Percentiles rank a stretch among this genome's conserved stretches.
Conservation (phyloP, 2,888 invertebrate genomes). For the Tiliacea citrago region DNA sequence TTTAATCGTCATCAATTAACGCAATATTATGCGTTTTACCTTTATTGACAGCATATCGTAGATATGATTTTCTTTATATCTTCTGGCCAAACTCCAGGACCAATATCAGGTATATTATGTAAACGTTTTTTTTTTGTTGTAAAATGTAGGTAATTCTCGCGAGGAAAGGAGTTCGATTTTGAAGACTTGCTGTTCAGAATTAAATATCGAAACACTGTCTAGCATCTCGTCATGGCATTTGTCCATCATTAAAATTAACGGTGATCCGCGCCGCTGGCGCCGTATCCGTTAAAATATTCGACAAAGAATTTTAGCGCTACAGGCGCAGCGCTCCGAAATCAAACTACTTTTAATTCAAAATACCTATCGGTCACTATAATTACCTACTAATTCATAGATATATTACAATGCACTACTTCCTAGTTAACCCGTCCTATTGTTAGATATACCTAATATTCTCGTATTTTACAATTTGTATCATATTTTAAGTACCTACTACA, state of each 20-base stretch:
- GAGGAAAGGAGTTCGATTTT: neutral
- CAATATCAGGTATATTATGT: too few species aligned
- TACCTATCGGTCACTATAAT: neutral
- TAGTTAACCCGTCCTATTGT: neutral
- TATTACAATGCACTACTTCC: slow-evolving; percentile 14
- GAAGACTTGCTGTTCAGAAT: neutral
- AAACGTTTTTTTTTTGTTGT: too few species aligned
- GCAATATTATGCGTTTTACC: slow-evolving; percentile 4
- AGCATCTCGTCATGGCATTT: neutral
- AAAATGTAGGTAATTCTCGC: neutral
- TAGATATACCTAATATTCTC: neutral
- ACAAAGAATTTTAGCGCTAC: neutral
- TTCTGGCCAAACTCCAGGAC: neutral
- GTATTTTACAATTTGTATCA: neutral
- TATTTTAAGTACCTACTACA: neutral
- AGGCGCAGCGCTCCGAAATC: neutral
- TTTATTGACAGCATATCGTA: neutral
- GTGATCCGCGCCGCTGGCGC: too few species aligned
- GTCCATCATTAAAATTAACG: neutral
- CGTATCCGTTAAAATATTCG: neutral
- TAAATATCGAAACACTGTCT: neutral
- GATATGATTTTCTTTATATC: neutral
- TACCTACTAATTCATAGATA: slow-evolving; percentile 7
- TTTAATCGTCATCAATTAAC: slow-evolving; percentile 26
- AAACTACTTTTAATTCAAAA: neutral